phyloP scores from a whole-genome alignment of 2,888 invertebrate species.

The Aproaerema taeniolella region DNA sequence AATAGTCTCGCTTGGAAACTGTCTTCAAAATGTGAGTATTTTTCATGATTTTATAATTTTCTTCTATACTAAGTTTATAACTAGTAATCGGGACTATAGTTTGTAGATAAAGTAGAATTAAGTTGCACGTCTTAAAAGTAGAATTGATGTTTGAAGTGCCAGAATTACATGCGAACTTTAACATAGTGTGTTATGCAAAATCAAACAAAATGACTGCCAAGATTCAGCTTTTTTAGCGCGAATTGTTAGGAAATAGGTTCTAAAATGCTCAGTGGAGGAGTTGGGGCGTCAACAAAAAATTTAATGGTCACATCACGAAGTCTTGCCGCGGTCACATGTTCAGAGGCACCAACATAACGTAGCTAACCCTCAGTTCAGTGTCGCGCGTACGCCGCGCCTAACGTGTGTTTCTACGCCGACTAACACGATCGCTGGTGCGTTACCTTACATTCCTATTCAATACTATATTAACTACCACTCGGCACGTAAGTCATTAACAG shows the following conservation, averaged over 20 bases:
- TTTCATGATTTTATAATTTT: constrained; percentile 9
- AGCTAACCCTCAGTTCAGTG: constrained; percentile 43
- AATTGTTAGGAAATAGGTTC: not conserved
- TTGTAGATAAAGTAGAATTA: no score
- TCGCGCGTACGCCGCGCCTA: constrained; percentile 55
- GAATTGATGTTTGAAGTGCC: no score
- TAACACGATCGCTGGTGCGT: constrained; percentile 54
- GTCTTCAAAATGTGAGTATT: constrained; percentile 33
- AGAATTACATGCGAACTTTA: no score
- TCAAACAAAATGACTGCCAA: no score
- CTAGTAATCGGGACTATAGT: no score
- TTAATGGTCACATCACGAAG: constrained; percentile 57
- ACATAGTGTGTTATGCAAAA: no score
- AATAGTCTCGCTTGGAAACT: constrained; percentile 30
- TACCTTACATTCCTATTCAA: constrained; percentile 16
- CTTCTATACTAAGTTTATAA: not conserved
- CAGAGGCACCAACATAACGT: constrained; percentile 56
- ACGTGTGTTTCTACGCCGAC: constrained; percentile 37
- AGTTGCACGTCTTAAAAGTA: no score
- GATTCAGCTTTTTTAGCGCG: not conserved
- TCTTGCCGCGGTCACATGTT: constrained; percentile 59
- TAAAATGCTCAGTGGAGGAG: constrained; percentile 11
- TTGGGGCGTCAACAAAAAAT: constrained; percentile 30
- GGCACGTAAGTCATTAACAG: constrained; percentile 4
- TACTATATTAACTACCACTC: not conserved